Evolutionary conservation across 1,140 invertebrate species (phyloP).

Genomic region (Nomia melanderi): DNA sequence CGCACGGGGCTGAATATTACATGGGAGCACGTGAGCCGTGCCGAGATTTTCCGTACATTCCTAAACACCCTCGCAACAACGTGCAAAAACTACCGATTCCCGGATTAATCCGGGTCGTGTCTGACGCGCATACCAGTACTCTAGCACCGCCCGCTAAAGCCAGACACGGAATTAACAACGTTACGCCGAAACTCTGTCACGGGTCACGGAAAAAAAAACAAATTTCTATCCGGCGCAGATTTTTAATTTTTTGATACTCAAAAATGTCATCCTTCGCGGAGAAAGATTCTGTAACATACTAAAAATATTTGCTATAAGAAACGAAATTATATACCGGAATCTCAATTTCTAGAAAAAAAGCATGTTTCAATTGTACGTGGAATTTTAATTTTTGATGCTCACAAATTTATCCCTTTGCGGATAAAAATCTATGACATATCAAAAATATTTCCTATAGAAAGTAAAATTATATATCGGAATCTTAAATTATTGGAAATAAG

Average conservation of each 20-base stretch:
- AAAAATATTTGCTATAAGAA: too few species aligned
- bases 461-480: too few species aligned
- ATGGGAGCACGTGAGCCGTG: not conserved
- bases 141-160: conserved; percentile 3
- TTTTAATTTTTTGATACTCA: conserved; percentile 6
- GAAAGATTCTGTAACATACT: too few species aligned
- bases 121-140: conserved; percentile 10
- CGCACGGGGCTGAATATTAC: not conserved
- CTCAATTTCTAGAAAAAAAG: too few species aligned
- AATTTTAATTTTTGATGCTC: too few species aligned
- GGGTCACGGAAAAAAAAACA: not conserved
- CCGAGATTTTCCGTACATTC: not conserved
- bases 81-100: conserved; percentile 39
- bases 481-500: too few species aligned
- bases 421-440: too few species aligned
- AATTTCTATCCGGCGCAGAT: not conserved
- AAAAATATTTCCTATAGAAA: too few species aligned
- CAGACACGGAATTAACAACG: conserved; percentile 28
- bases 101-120: conserved; percentile 50
- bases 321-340: too few species aligned
- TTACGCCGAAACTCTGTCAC: conserved; percentile 19
- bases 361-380: too few species aligned
- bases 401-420: too few species aligned
- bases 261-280: too few species aligned
- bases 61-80: not conserved